Base-by-base conservation (phyloP, 2,113 vertebrate genomes). In the Manacus vitellinus region DNA sequence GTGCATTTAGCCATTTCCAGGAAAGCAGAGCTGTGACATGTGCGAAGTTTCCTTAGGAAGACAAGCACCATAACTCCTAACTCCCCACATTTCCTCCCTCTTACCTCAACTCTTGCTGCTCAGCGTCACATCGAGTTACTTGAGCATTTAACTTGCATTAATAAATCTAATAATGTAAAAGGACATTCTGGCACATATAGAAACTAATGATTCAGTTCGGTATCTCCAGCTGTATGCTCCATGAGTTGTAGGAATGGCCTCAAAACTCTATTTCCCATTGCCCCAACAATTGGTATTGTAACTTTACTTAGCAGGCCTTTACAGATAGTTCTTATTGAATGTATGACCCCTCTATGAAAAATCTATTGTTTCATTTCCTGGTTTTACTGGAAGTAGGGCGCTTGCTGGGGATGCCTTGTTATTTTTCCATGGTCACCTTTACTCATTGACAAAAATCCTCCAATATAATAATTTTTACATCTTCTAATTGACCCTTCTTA, bases 51-150 rank as follows among this genome's bases (percentile, higher is more conserved):
- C 8, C 37, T 43, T 59, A 22, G 22, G 39, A 55, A 83, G 33
- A 23, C 6, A 18, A 66, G 7, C 0, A 3, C 55, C 2, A 0
- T 24, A 17, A 24, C 27, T 56, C 46, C 3, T 7, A 28, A 52
- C 2, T 3, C 9, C 2, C 8, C 1, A 3, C 12, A 5, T 13
- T 61, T 73, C 27, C 5, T 66, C 5, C 19, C 49, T 4, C 35
- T 51, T 61, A 41, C 6, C 24, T 59, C 14, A 31, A 5, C 15
- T 83, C 33, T 44, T 5, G 5, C 8, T 55, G 35, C 47, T 61
- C 30, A 68, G 11, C 27, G 7, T 0, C 1, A 11, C 3, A 4
- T 4, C 2, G 0, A 8, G 27, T 52, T 33, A 58, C 25, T 46
- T 89, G 10, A 54, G 16, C 10, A 30, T 82, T 67, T 61, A 52